Evolutionary conservation across 2,797 vertebrate species (phyloP), one percentile per base, ranked within the genome.

Genomic region (Amblyopsis hoosieri): DNA sequence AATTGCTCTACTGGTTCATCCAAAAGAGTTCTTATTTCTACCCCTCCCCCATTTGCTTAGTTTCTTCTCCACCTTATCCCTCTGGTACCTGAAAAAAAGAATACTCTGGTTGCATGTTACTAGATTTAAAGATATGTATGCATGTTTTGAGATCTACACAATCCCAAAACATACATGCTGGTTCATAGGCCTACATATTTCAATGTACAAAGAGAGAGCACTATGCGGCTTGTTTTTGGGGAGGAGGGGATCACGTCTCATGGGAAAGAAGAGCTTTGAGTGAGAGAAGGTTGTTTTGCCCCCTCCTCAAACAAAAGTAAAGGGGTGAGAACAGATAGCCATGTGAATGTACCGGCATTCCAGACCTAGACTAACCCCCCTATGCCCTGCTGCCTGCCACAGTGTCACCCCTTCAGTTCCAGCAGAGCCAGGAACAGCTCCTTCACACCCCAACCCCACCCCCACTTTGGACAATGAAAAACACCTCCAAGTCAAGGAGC

Each of bases 401-500:
- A 23, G 23, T 57, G 2, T 7, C 6, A 9, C 37, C 37, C 6
- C 37, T 9, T 9, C 37, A 9, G 13, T 55, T 60, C 23, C 17
- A 56, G 33, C 29, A 64, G 51, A 51, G 66, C 59, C 59, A 68
- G 69, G 68, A 66, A 66, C 54, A 14, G 58, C 55, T 10, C 66
- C 3, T 65, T 75, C 46, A 23, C 2, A 23, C 19, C 2, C 23
- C 3, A 3, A 23, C 59, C 6, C 37, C 33, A 37, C 23, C 61
- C 23, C 8, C 45, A 23, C 23, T 3, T 23, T 29, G 23, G 42
- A 54, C 46, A 63, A 31, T 45, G 1, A 60, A 72, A 73, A 80
- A 84, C 71, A 59, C 82, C 84, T 79, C 71, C 56, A 45, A 31
- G 33, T 47, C 61, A 37, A 51, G 31, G n/a, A 54, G 55, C 89